A percentile compares a stretch with the other conserved stretches of the same genome.
Conservation (phyloP, 2,888 invertebrate species). For the Catocala fraxini region DNA sequence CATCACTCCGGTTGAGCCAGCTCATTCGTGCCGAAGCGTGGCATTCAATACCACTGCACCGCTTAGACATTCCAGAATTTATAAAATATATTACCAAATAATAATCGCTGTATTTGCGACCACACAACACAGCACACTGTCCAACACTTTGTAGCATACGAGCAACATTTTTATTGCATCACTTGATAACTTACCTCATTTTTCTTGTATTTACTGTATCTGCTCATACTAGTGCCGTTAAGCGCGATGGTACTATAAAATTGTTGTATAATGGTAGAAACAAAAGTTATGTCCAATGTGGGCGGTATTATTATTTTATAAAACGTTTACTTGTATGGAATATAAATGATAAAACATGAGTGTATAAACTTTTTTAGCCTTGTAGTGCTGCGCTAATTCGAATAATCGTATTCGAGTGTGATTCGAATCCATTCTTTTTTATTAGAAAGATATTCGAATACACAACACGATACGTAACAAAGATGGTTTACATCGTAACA, state of each 20-base stretch:
- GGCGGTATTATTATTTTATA: conserved; percentile 6
- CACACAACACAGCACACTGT: conserved; percentile 50
- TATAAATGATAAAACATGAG: no score
- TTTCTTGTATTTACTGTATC: conserved; percentile 43
- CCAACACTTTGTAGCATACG: conserved; percentile 64
- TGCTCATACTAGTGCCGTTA: conserved; percentile 21
- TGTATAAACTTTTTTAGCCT: no score
- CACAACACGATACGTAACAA: no score
- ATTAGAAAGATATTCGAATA: no score
- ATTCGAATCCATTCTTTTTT: no score
- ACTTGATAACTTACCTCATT: conserved; percentile 57
- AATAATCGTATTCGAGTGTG: no score
- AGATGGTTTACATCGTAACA: no score
- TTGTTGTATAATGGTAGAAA: conserved; percentile 19
- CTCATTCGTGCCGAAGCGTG: no score
- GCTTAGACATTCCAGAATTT: no score
- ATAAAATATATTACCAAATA: background rate
- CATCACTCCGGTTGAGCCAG: no score
- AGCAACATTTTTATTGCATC: conserved; percentile 65
- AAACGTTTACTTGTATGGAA: background rate
- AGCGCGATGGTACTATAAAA: conserved; percentile 30
- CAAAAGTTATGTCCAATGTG: conserved; percentile 15
- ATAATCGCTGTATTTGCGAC: conserved; percentile 31
- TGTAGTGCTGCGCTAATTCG: no score
- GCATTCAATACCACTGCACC: no score